These are phyloP conservation scores for Augochlorella aurata DNA, from an alignment of 2,888 invertebrate species.

Conservation along the genomic window DNA sequence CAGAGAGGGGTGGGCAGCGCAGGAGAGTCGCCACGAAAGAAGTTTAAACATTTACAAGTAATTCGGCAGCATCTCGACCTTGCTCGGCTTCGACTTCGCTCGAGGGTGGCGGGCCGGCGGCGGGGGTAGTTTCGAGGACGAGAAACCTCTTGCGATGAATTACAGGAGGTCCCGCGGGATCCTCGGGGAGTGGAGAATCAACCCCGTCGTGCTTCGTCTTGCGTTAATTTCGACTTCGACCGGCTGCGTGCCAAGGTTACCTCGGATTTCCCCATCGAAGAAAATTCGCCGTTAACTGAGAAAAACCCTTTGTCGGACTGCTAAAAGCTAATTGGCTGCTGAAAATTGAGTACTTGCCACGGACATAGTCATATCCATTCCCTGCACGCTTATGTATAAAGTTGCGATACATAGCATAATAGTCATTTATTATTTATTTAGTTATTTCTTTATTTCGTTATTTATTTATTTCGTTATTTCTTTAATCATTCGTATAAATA, in stretches of 20 bases:
- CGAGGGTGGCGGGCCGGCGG: conserved; percentile 13
- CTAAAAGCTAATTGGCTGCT: too few relatives aligned
- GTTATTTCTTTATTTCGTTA: too few relatives aligned
- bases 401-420: too few relatives aligned
- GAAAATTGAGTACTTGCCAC: too few relatives aligned
- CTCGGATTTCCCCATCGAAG: background rate
- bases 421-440: too few relatives aligned
- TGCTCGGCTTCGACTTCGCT: conserved; percentile 1
- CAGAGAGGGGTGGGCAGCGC: background rate
- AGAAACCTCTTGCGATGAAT: conserved; percentile 65
- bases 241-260: conserved; percentile 54
- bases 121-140: conserved; percentile 40
- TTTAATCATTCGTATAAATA: too few relatives aligned
- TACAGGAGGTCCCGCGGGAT: conserved; percentile 55
- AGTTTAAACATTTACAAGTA: conserved; percentile 60
- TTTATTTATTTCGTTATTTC: too few relatives aligned
- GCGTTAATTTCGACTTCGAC: conserved; percentile 59
- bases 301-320: too few relatives aligned
- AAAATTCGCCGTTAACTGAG: background rate
- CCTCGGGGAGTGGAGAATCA: conserved; percentile 56
- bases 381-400: too few relatives aligned
- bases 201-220: conserved; percentile 55
- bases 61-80: conserved; percentile 13
- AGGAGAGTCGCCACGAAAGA: conserved; percentile 20
- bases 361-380: too few relatives aligned